These are phyloP conservation scores for Amaurobius ferox DNA, from an alignment of 2,888 invertebrate species.

Conservation along the genomic window DNA sequence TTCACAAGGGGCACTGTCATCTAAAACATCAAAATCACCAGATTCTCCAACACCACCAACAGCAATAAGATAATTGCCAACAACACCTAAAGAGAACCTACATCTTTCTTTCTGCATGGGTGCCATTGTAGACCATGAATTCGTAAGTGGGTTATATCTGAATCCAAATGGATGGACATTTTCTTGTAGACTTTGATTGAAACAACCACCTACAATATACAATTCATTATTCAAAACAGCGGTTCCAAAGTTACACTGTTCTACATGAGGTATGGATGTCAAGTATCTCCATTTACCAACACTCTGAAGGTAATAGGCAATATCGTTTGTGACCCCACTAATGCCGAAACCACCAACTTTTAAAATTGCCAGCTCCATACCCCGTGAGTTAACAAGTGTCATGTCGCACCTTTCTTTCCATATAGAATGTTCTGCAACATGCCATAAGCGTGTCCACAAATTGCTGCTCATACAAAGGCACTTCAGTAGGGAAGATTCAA, in stretches of 20 bases:
- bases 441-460: constrained; percentile 58
- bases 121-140: constrained; percentile 84
- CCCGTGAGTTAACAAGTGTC: constrained; percentile 82
- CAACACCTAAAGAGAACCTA: constrained; percentile 83
- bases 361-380: constrained; percentile 84
- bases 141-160: constrained; percentile 81
- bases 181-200: constrained; percentile 81
- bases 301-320: constrained; percentile 82
- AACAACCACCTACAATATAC: constrained; percentile 85
- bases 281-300: constrained; percentile 82
- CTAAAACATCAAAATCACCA: constrained; percentile 78
- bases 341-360: constrained; percentile 85
- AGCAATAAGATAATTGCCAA: constrained; percentile 81
- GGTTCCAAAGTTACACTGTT: constrained; percentile 85
- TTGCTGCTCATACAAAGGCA: constrained; percentile 60
- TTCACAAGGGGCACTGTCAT: constrained; percentile 80
- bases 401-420: constrained; percentile 72
- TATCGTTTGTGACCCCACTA: constrained; percentile 83
- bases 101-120: constrained; percentile 84
- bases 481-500: constrained; percentile 70
- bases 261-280: constrained; percentile 85
- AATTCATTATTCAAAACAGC: constrained; percentile 84
- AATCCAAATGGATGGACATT: constrained; percentile 86
- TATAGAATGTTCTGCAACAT: constrained; percentile 36
- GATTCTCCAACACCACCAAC: constrained; percentile 83